Conservation (phyloP, 1,140 invertebrate species). For the Helicorthomorpha holstii region DNA sequence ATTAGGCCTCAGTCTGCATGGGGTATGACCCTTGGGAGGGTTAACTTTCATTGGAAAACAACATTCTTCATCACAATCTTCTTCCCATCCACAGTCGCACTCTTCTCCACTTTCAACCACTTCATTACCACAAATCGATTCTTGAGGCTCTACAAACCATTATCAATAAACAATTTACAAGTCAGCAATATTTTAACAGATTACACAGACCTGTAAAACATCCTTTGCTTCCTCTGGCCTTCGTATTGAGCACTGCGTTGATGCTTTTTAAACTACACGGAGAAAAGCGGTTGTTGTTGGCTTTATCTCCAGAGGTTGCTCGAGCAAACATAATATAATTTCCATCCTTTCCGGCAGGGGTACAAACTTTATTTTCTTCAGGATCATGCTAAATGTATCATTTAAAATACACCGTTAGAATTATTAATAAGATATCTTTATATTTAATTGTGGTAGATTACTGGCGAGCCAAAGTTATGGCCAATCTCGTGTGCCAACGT, state of each 20-base stretch:
- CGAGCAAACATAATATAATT: slow-evolving; percentile 98
- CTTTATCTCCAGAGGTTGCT: slow-evolving; percentile 79
- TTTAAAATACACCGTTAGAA: too few species aligned
- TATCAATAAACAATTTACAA: slow-evolving; percentile 13
- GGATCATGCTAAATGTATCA: slow-evolving; percentile 80
- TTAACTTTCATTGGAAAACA: slow-evolving; percentile 52
- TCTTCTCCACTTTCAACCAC: slow-evolving; percentile 95
- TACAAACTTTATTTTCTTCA: slow-evolving; percentile 58
- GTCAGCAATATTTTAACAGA: slow-evolving; percentile 12
- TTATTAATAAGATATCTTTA: too few species aligned
- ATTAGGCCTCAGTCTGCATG: slow-evolving; percentile 36
- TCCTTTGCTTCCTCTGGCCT: slow-evolving; percentile 70
- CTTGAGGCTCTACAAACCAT: slow-evolving; percentile 24
- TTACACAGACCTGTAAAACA: slow-evolving; percentile 70
- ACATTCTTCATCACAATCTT: slow-evolving; percentile 82
- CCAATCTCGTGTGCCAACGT: slow-evolving; percentile 98
- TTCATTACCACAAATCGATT: slow-evolving; percentile 97
- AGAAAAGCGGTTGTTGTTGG: slow-evolving; percentile 90
- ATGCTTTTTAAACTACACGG: slow-evolving; percentile 89
- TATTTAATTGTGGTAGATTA: slow-evolving; percentile 54
- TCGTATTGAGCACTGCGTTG: slow-evolving; percentile 79
- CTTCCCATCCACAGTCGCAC: slow-evolving; percentile 94
- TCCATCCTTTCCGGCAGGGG: slow-evolving; percentile 62
- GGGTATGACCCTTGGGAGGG: slow-evolving; percentile 36
- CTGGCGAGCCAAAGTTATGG: slow-evolving; percentile 96